Evolutionary conservation across 2,113 vertebrate species (phyloP).

Genomic region (Ophthalmolycus amberensis): DNA sequence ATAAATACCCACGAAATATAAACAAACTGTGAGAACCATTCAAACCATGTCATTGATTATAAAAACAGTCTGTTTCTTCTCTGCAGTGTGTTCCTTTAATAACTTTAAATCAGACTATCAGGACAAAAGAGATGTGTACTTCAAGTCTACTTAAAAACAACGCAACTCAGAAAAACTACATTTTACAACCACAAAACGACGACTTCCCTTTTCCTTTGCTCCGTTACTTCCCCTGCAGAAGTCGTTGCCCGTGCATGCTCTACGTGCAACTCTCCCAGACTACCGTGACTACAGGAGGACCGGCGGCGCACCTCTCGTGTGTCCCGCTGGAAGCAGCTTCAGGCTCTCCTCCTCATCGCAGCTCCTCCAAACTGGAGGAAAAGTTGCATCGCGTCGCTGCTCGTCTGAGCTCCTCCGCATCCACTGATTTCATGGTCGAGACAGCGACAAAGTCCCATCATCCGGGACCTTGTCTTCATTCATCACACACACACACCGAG

Average conservation of each 20-base stretch:
- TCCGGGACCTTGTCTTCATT: neutral
- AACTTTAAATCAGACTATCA: too few species aligned
- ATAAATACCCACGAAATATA: neutral
- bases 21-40: neutral
- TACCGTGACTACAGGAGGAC: neutral
- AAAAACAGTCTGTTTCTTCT: too few species aligned
- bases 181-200: neutral
- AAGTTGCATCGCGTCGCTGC: neutral
- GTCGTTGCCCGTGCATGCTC: neutral
- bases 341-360: constrained; percentile 36
- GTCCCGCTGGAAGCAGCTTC: constrained; percentile 5
- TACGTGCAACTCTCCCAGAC: neutral
- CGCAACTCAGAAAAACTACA: neutral
- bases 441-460: neutral
- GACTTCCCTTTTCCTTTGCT: neutral
- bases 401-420: neutral
- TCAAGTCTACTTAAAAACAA: too few species aligned
- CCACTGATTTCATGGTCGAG: constrained; percentile 29
- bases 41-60: neutral
- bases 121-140: neutral
- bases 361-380: constrained; percentile 21
- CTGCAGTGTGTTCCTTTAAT: too few species aligned
- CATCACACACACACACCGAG: neutral
- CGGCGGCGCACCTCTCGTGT: too few species aligned
- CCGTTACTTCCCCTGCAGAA: neutral